Evolutionary conservation across 2,113 vertebrate species (phyloP).

Genomic region (Stomatorhinus ivindoensis): DNA sequence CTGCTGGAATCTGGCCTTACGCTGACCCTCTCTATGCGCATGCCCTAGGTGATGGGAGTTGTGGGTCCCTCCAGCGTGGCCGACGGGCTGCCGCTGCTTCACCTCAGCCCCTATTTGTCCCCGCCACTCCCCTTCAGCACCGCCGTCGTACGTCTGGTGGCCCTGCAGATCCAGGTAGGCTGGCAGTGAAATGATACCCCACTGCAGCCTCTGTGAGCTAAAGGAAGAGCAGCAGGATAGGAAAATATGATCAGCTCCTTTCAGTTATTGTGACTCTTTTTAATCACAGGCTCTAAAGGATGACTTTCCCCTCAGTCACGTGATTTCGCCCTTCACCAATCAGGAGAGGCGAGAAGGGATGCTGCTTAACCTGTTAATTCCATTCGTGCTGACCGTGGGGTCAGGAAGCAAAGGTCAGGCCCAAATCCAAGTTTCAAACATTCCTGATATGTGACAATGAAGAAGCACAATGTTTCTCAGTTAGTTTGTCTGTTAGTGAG

Average conservation of each 20-base stretch:
- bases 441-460: background rate
- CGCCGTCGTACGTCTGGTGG: constrained; percentile 93
- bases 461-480: background rate
- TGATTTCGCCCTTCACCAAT: constrained; percentile 99
- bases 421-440: background rate
- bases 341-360: constrained; percentile 97
- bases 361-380: constrained; percentile 97
- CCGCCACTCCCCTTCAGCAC: constrained; percentile 98
- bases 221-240: background rate
- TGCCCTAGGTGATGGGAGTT: constrained; percentile 95
- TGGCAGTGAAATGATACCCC: constrained; percentile 23
- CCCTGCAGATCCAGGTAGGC: constrained; percentile 96
- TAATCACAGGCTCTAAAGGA: constrained; percentile 89
- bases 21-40: background rate
- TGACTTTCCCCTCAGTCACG: constrained; percentile 95
- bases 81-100: constrained; percentile 93
- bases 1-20: background rate
- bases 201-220: background rate
- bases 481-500: background rate
- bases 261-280: constrained; percentile 11
- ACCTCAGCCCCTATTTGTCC: constrained; percentile 98
- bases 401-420: constrained; percentile 95
- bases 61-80: constrained; percentile 98
- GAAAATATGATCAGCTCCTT: background rate
- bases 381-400: constrained; percentile 96